phyloP scores from a whole-genome alignment of 2,797 vertebrate genomes.

The Melanotaenia nigrans region DNA sequence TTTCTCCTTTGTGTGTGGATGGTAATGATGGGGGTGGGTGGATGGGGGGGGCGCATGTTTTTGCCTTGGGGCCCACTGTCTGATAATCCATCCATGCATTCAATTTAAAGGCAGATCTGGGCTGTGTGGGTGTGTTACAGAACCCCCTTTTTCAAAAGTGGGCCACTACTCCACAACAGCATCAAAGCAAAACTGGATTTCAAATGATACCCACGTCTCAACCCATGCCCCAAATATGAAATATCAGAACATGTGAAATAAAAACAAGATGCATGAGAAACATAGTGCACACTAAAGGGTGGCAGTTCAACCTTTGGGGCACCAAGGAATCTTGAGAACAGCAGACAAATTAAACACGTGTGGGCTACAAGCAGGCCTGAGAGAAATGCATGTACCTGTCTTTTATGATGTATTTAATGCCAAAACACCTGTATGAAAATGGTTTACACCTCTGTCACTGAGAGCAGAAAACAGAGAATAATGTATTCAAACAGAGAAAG shows the following conservation, averaged over 20 bases:
- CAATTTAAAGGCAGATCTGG: constrained; percentile 21
- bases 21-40: background rate
- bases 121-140: constrained; percentile 55
- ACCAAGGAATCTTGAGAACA: background rate
- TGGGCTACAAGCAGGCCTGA: constrained; percentile 3
- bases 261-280: constrained; percentile 45
- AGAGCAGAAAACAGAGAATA: background rate
- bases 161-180: constrained; percentile 22
- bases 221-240: background rate
- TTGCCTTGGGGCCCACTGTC: constrained; percentile 3
- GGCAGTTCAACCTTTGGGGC: constrained; percentile 15
- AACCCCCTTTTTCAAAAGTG: constrained; percentile 56
- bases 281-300: background rate
- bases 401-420: constrained; percentile 26
- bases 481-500: constrained; percentile 1
- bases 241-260: constrained; percentile 20
- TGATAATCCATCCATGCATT: constrained; percentile 8
- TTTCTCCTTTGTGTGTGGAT: constrained; percentile 10
- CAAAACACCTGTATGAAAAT: constrained; percentile 38
- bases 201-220: background rate
- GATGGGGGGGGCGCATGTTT: background rate
- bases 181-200: background rate
- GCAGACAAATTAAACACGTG: constrained; percentile 40
- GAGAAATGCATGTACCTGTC: constrained; percentile 2
- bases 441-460: background rate